Conservation (phyloP, 1,140 invertebrate species). For the Wasmannia auropunctata region DNA sequence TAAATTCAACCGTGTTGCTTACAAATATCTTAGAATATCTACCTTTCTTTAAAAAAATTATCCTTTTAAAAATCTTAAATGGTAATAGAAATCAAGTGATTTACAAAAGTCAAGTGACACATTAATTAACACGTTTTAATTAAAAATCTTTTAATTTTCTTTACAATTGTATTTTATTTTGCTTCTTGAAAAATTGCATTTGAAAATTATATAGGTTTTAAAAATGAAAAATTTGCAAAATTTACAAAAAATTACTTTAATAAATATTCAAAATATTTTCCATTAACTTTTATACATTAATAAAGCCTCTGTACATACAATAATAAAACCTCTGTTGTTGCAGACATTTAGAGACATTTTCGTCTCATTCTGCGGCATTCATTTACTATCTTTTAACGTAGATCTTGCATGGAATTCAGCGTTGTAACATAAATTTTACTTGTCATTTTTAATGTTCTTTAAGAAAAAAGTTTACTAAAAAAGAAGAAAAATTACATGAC, state of each 20-base stretch:
- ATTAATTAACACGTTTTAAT: neutral
- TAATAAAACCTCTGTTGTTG: neutral
- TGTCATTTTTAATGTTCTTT: neutral
- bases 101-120: neutral
- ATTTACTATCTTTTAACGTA: neutral
- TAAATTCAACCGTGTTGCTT: too few relatives aligned
- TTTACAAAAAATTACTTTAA: too few relatives aligned
- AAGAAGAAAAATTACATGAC: neutral
- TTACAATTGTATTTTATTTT: neutral
- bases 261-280: neutral
- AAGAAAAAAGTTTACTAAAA: neutral
- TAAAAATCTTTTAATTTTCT: neutral
- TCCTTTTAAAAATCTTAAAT: neutral
- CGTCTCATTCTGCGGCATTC: neutral
- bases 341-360: neutral
- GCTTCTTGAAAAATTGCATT: too few relatives aligned
- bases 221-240: too few relatives aligned
- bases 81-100: neutral
- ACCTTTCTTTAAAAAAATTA: too few relatives aligned
- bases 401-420: neutral
- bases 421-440: neutral
- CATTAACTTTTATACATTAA: neutral
- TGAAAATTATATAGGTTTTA: too few relatives aligned
- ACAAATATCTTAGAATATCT: too few relatives aligned
- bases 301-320: neutral